phyloP scores from a whole-genome alignment of 2,888 invertebrate species.

The Celastrina argiolus region DNA sequence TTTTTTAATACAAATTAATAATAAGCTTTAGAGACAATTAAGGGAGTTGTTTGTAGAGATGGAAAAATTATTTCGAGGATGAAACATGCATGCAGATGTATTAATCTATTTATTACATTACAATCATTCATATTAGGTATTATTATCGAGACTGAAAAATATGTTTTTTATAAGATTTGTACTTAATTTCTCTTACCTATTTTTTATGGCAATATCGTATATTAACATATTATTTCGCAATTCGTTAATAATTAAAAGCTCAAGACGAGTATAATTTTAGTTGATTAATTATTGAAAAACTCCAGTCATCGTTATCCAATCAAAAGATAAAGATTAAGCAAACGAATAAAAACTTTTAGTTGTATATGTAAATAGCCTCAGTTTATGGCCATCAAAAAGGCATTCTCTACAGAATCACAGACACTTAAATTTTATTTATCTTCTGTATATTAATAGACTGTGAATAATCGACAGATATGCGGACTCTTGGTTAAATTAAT shows the following conservation, averaged over 20 bases:
- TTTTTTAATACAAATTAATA: too few relatives aligned
- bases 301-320: slow-evolving; percentile 4
- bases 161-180: too few relatives aligned
- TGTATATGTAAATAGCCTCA: not conserved
- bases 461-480: slow-evolving; percentile 20
- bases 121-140: too few relatives aligned
- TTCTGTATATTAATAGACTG: slow-evolving; percentile 12
- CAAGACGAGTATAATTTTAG: not conserved
- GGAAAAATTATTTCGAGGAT: too few relatives aligned
- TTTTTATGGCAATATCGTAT: too few relatives aligned
- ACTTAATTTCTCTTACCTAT: too few relatives aligned
- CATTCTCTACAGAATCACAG: slow-evolving; percentile 4
- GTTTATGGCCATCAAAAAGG: not conserved
- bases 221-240: too few relatives aligned
- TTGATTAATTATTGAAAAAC: not conserved
- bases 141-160: too few relatives aligned
- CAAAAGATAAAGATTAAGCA: slow-evolving; percentile 10
- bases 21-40: too few relatives aligned
- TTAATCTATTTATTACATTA: too few relatives aligned
- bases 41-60: too few relatives aligned
- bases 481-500: slow-evolving; percentile 4
- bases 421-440: slow-evolving; percentile 11
- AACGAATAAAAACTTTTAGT: not conserved
- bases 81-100: too few relatives aligned
- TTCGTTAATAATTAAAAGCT: not conserved